These are phyloP conservation scores for Chrysopilus asiliformis DNA, from an alignment of 2,888 invertebrate genomes.

Conservation along the genomic window DNA sequence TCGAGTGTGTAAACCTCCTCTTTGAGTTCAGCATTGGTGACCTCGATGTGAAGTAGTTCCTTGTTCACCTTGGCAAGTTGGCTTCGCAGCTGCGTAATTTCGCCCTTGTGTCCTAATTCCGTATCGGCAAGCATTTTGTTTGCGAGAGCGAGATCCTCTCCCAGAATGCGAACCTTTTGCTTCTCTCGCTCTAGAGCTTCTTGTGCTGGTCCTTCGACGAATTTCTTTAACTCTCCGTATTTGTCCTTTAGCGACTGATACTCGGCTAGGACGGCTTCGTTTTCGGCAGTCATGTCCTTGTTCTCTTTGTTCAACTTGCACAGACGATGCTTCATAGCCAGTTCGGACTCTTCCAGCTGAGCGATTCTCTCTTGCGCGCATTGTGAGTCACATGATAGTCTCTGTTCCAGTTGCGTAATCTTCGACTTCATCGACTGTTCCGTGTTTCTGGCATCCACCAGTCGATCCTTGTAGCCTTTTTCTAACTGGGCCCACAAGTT, in stretches of 20 bases:
- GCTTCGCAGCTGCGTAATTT: constrained; percentile 39
- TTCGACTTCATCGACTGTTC: constrained; percentile 41
- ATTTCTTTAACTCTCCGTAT: constrained; percentile 38
- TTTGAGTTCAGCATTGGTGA: constrained; percentile 51
- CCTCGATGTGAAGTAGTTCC: constrained; percentile 49
- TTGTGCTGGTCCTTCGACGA: constrained; percentile 32
- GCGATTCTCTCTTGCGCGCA: constrained; percentile 40
- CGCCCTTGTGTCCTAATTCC: constrained; percentile 37
- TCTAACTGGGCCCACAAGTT: constrained; percentile 59
- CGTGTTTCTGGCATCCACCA: constrained; percentile 38
- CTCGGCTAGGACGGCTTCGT: constrained; percentile 37
- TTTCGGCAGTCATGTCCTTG: constrained; percentile 38
- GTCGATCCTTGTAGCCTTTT: constrained; percentile 46
- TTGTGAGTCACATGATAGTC: constrained; percentile 39
- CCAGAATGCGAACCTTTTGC: constrained; percentile 33
- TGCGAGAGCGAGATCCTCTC: constrained; percentile 39
- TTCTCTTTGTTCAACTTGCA: constrained; percentile 44
- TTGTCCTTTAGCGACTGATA: constrained; percentile 40
- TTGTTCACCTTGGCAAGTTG: constrained; percentile 42
- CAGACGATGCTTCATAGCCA: constrained; percentile 40
- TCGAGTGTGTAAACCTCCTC: constrained; percentile 54
- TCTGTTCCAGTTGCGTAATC: constrained; percentile 43
- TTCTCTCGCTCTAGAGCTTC: constrained; percentile 30
- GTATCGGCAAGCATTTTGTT: constrained; percentile 38
- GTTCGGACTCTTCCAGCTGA: constrained; percentile 46